Conservation (phyloP, 2,888 invertebrate species). For the Saturnia pavonia region DNA sequence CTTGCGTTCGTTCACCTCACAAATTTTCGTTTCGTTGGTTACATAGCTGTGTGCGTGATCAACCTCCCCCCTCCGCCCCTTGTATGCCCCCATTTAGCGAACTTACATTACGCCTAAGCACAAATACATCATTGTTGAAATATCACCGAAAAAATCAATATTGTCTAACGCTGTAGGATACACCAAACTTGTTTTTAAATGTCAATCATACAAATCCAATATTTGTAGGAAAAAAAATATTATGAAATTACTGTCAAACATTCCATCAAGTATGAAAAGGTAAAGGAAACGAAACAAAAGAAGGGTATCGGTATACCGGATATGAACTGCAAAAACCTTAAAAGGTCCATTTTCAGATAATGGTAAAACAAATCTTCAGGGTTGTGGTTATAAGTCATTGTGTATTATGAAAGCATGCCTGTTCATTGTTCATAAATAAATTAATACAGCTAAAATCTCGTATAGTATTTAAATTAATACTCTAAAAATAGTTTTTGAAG, state of each 20-base stretch:
- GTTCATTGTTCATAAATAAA: background rate
- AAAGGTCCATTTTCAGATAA: background rate
- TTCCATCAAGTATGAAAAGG: constrained; percentile 24
- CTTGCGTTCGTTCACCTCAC: constrained; percentile 78
- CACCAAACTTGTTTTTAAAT: constrained; percentile 37
- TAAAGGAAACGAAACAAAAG: constrained; percentile 22
- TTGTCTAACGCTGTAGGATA: constrained; percentile 26
- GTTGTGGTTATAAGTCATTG: background rate
- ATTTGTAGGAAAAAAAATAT: constrained; percentile 34
- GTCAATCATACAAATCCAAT: constrained; percentile 36
- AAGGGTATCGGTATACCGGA: constrained; percentile 31
- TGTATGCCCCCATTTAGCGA: constrained; percentile 58
- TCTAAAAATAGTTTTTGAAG: background rate
- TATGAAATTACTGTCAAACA: constrained; percentile 36
- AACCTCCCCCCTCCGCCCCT: constrained; percentile 38
- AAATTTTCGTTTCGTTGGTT: constrained; percentile 81
- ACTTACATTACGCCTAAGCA: constrained; percentile 65
- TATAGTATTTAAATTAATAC: background rate
- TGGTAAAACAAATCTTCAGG: constrained; percentile 2
- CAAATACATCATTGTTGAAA: constrained; percentile 51
- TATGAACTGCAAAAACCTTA: constrained; percentile 30
- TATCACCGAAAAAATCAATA: constrained; percentile 43
- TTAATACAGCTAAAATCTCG: background rate
- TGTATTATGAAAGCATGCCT: background rate
- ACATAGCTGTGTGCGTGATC: constrained; percentile 59